Conservation (phyloP, 2,888 invertebrate genomes). For the Amiota mariae region DNA sequence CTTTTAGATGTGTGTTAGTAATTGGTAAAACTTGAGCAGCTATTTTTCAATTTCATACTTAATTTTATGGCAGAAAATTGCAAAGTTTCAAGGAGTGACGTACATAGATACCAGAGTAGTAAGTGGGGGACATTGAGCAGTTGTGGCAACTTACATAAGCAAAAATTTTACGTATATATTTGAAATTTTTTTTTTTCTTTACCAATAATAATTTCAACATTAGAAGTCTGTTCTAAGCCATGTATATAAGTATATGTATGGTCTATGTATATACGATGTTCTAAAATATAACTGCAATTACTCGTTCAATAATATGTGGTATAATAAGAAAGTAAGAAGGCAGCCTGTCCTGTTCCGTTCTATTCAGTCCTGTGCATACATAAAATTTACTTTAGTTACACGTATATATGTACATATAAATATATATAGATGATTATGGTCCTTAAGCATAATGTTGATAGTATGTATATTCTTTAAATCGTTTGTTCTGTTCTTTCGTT, state of each 20-base stretch:
- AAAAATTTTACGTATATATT: constrained; percentile 5
- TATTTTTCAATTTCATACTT: constrained; percentile 67
- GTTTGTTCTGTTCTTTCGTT: constrained; percentile 13
- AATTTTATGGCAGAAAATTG: constrained; percentile 63
- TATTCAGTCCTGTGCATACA: constrained; percentile 39
- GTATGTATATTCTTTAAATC: constrained; percentile 13
- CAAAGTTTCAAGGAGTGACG: constrained; percentile 44
- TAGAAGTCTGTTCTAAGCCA: not conserved
- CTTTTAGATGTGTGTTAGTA: constrained; percentile 36
- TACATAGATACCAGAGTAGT: not conserved
- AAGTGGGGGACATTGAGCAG: not conserved
- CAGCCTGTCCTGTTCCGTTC: not conserved
- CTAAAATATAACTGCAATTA: constrained; percentile 28
- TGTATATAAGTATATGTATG: too few relatives aligned
- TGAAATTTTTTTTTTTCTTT: constrained; percentile 16
- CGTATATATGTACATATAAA: constrained; percentile 6
- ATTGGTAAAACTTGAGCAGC: constrained; percentile 43
- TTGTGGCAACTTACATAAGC: not conserved
- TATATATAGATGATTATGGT: constrained; percentile 13
- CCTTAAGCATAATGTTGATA: constrained; percentile 27
- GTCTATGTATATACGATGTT: not conserved
- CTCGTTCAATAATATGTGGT: constrained; percentile 22
- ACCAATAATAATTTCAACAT: constrained; percentile 9
- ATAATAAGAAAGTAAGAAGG: not conserved
- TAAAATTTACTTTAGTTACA: constrained; percentile 33